Evolutionary conservation across 2,797 vertebrate species (phyloP).

Genomic region (Melanotaenia maccullochi): DNA sequence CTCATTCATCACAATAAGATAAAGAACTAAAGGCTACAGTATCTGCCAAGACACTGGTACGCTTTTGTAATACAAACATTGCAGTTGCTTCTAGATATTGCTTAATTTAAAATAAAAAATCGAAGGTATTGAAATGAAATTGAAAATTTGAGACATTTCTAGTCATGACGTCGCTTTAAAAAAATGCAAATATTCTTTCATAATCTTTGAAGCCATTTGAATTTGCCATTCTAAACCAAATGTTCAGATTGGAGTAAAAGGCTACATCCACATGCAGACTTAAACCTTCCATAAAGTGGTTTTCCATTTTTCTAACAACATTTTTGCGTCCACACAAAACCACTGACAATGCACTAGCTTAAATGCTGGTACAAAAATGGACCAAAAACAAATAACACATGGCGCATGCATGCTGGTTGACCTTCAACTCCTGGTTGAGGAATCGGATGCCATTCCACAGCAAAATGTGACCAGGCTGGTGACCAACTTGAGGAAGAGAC

Average conservation of each 20-base stretch:
- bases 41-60: slow-evolving; percentile 38
- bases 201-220: neutral
- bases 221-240: neutral
- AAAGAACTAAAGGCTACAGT: slow-evolving; percentile 64
- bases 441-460: no score
- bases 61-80: slow-evolving; percentile 38
- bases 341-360: no score
- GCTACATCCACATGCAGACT: neutral
- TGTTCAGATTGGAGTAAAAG: neutral
- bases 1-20: slow-evolving; percentile 81
- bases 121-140: neutral
- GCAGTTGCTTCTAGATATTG: neutral
- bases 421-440: no score
- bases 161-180: neutral
- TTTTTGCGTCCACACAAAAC: no score
- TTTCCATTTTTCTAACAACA: neutral
- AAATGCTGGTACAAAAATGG: no score
- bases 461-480: no score
- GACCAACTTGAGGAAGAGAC: no score
- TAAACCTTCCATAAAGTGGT: neutral
- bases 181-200: neutral
- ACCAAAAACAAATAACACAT: no score
- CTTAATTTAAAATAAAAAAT: neutral
- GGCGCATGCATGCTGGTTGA: no score
- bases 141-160: slow-evolving; percentile 1